Percentiles rank a stretch among this genome's conserved stretches.
phyloP scores from a whole-genome alignment of 2,797 vertebrate genomes.

The Syngnathus acus region DNA sequence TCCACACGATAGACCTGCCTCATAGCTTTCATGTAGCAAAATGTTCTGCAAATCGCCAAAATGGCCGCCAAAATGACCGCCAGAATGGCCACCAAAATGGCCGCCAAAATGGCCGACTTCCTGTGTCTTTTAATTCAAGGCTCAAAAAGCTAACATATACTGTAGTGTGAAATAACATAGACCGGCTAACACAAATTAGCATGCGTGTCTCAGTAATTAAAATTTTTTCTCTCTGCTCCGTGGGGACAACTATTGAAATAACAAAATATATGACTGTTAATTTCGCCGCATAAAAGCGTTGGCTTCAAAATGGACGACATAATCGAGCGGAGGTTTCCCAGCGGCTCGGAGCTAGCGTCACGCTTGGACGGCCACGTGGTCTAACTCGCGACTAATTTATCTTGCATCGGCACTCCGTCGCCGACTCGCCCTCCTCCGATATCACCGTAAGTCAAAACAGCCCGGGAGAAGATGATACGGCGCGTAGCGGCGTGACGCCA shows the following conservation, averaged over 20 bases:
- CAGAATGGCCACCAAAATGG: too few species aligned
- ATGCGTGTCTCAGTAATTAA: too few species aligned
- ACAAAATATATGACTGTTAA: too few species aligned
- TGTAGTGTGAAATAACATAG: too few species aligned
- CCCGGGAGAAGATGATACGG: constrained; percentile 3
- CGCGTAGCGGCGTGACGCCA: not conserved
- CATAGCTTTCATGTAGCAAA: constrained; percentile 8
- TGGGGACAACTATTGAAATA: too few species aligned
- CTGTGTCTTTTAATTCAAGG: not conserved
- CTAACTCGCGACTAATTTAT: not conserved
- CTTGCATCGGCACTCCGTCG: not conserved
- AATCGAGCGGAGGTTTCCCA: not conserved
- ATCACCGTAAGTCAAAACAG: not conserved
- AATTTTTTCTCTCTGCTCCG: too few species aligned
- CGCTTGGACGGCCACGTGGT: not conserved
- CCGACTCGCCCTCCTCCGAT: not conserved
- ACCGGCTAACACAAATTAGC: too few species aligned
- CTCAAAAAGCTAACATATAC: too few species aligned
- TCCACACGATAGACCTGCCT: too few species aligned
- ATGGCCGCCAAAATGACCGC: too few species aligned
- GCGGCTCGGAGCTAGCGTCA: not conserved
- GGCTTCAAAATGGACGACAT: not conserved
- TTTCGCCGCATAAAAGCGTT: not conserved
- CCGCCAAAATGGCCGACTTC: not conserved
- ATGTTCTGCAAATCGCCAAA: not conserved